Evolutionary conservation across 2,888 invertebrate genomes (phyloP).

Genomic region (Leptinotarsa peninsularis): DNA sequence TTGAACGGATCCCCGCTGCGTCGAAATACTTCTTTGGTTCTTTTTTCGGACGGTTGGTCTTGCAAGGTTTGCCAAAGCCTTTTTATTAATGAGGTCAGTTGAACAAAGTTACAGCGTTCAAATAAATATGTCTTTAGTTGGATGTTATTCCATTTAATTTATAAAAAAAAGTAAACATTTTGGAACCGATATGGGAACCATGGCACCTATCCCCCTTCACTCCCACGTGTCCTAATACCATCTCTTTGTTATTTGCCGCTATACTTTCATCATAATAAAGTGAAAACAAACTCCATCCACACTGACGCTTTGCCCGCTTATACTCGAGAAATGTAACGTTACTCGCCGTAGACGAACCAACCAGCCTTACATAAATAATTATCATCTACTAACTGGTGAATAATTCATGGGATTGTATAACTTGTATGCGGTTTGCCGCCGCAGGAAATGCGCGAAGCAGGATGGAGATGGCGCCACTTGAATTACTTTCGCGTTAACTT

Average conservation of each 20-base stretch:
- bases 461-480: conserved; percentile 39
- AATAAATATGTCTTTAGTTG: too few relatives aligned
- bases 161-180: too few relatives aligned
- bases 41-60: too few relatives aligned
- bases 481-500: conserved; percentile 2
- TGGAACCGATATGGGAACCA: too few relatives aligned
- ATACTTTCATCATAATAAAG: neutral
- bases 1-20: too few relatives aligned
- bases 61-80: too few relatives aligned
- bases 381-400: neutral
- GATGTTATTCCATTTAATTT: too few relatives aligned
- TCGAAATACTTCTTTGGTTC: too few relatives aligned
- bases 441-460: conserved; percentile 21
- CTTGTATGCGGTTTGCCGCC: conserved; percentile 7
- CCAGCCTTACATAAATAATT: conserved; percentile 26
- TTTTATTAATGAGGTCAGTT: too few relatives aligned
- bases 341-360: conserved; percentile 26
- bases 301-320: neutral
- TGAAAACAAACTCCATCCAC: neutral
- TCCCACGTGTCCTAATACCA: too few relatives aligned
- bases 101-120: too few relatives aligned
- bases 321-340: conserved; percentile 29
- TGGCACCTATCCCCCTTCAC: too few relatives aligned
- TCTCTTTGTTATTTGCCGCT: neutral
- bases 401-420: conserved; percentile 11